These are phyloP conservation scores for Mungos mungo DNA, from an alignment of 2,113 vertebrate species.

Conservation along the genomic window DNA sequence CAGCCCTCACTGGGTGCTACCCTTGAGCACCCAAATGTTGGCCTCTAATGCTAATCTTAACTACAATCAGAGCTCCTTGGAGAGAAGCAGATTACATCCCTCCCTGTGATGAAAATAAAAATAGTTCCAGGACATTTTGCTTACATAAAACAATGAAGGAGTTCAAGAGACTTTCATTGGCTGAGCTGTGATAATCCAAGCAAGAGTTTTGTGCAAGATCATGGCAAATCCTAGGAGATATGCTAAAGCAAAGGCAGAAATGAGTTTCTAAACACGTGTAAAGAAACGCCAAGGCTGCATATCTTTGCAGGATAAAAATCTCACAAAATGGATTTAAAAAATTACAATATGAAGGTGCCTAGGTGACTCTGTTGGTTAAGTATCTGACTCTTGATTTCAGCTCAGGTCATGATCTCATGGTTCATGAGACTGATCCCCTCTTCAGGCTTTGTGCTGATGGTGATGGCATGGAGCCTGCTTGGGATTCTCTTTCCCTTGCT, in stretches of 20 bases:
- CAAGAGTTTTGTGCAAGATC: background rate
- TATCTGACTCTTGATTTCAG: no score
- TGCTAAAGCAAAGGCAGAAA: background rate
- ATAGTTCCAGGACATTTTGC: background rate
- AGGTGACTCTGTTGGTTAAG: no score
- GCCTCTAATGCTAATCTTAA: background rate
- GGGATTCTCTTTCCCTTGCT: no score
- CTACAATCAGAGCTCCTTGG: background rate
- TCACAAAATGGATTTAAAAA: background rate
- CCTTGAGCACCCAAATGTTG: background rate
- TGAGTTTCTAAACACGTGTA: background rate
- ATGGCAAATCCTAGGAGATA: background rate
- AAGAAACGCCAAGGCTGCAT: background rate
- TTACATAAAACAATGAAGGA: background rate
- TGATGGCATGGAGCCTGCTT: no score
- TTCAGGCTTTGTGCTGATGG: no score
- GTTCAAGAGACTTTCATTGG: background rate
- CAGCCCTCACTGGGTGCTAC: background rate
- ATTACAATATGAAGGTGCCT: background rate
- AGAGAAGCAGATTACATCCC: background rate
- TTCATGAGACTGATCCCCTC: no score
- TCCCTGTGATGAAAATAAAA: background rate
- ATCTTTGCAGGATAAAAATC: background rate
- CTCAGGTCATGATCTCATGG: no score
- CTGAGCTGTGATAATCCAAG: background rate